These are phyloP conservation scores for Dasypogon diadema DNA, from an alignment of 2,888 invertebrate genomes.

Conservation along the genomic window DNA sequence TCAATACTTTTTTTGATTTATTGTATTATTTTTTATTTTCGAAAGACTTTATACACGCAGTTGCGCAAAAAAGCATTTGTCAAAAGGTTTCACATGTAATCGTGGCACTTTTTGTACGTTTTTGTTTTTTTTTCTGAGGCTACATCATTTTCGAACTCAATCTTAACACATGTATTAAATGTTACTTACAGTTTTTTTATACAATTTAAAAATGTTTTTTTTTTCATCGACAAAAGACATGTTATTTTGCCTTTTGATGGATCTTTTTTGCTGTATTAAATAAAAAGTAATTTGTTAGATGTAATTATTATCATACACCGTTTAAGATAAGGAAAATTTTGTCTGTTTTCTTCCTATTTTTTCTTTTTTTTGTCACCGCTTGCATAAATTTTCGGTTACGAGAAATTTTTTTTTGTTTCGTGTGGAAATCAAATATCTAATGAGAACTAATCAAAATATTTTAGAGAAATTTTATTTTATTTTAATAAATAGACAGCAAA, in stretches of 20 bases:
- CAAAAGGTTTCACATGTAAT: conserved; percentile 17
- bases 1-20: conserved; percentile 41
- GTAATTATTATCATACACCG: conserved; percentile 26
- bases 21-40: conserved; percentile 41
- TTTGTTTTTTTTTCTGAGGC: conserved; percentile 17
- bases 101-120: neutral
- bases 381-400: neutral
- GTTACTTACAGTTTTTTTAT: conserved; percentile 5
- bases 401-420: neutral
- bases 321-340: conserved; percentile 15
- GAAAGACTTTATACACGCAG: neutral
- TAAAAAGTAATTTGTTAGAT: conserved; percentile 13
- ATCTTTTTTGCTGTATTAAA: conserved; percentile 26
- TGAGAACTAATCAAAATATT: conserved; percentile 12
- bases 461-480: conserved; percentile 50
- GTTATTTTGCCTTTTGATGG: conserved; percentile 18
- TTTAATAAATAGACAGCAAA: conserved; percentile 53
- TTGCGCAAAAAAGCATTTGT: neutral
- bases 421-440: neutral
- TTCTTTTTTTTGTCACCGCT: neutral
- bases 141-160: neutral
- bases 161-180: conserved; percentile 13
- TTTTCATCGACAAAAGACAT: neutral
- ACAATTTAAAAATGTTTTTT: neutral
- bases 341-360: too few relatives aligned